Conservation (phyloP, 2,797 vertebrate genomes). For the Hoplostethus mediterraneus region DNA sequence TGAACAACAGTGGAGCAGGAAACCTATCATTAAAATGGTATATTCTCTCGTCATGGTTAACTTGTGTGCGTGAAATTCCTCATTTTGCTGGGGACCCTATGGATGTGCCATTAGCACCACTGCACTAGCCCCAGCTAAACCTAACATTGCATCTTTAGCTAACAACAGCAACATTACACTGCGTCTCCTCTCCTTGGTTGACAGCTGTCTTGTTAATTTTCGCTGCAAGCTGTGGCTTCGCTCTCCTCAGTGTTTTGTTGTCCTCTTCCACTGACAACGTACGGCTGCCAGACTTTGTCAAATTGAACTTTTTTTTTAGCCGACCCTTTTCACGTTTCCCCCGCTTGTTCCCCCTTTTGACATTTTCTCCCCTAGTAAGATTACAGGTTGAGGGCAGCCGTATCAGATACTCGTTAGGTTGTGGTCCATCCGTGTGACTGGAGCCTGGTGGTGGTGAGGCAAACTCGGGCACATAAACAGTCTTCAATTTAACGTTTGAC, state of each 20-base stretch:
- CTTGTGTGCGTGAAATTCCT: too few relatives aligned
- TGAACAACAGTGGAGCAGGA: too few relatives aligned
- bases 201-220: not conserved
- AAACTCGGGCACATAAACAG: constrained; percentile 17
- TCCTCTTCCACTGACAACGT: not conserved
- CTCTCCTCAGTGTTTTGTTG: not conserved
- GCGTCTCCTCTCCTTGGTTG: not conserved
- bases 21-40: too few relatives aligned
- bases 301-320: constrained; percentile 45
- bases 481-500: constrained; percentile 8
- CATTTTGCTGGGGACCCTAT: too few relatives aligned
- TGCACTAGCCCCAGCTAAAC: not conserved
- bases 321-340: not conserved
- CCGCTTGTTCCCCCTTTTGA: constrained; percentile 18
- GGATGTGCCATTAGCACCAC: too few relatives aligned
- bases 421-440: constrained; percentile 25
- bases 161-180: constrained; percentile 8
- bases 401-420: not conserved
- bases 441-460: constrained; percentile 32
- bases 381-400: not conserved
- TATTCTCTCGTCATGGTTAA: too few relatives aligned
- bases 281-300: not conserved
- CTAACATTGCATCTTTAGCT: not conserved
- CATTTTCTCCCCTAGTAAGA: not conserved
- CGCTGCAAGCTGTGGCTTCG: not conserved